Base-by-base conservation (phyloP, 2,888 invertebrate species). In the Invenusta paracnida region DNA sequence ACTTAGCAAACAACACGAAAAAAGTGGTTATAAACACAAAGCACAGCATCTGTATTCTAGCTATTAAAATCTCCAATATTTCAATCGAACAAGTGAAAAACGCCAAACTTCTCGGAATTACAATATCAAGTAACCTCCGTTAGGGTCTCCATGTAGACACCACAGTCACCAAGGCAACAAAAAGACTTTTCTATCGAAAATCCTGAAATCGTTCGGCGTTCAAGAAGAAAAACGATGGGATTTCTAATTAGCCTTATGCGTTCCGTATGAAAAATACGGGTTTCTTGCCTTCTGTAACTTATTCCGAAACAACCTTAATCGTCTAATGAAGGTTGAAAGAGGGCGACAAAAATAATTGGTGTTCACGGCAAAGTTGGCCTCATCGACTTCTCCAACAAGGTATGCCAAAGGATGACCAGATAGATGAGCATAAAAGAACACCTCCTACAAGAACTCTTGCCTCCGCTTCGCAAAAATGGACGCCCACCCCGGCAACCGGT, bases 1-100 rank as follows among this genome's bases (percentile, higher is more conserved):
- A n/a, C n/a, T n/a, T n/a, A n/a, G n/a, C n/a, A n/a, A n/a, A n/a
- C n/a, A 73, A 73, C 5, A 23, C 73, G 11, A 73, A 73, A 73
- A 23, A 73, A 73, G 27, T 73, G 48, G 48, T 48, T 73, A 13
- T 73, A 73, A 73, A 73, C 73, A 23, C 73, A 23, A 73, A 73
- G 73, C 5, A 73, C 73, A 73, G 73, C 73, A 73, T 73, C 73
- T 13, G 23, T 23, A 73, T 23, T n/a, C 73, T 23, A 73, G 73
- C 17, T 73, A 73, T 73, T 73, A 5, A 73, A 73, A 73, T 73
- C 23, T n/a, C 11, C 73, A 73, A 73, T 48, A 48, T 48, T 48
- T 48, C 48, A 48, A 48, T 48, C 73, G 73, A 73, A 73, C 73
- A 73, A 23, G 73, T 73, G 23, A 73, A 73, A 48, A 73, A 73